These are phyloP conservation scores for Apodemus sylvaticus DNA, from an alignment of 2,113 vertebrate genomes.

Conservation along the genomic window DNA sequence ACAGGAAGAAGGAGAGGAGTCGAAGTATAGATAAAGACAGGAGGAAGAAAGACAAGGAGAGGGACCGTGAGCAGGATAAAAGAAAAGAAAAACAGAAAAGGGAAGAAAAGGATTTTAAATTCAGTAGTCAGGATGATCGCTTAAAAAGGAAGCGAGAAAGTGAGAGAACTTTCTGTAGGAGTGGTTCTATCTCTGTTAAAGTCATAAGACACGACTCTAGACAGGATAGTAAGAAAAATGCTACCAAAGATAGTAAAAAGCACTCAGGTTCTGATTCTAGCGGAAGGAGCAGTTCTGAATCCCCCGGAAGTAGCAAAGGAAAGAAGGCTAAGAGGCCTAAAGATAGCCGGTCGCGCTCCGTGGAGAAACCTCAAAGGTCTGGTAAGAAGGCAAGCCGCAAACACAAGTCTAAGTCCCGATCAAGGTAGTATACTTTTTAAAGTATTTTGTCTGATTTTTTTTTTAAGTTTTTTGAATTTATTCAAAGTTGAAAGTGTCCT, in stretches of 20 bases:
- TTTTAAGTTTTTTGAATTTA: conserved; percentile 83
- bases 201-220: conserved; percentile 92
- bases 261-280: conserved; percentile 96
- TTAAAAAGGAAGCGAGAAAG: conserved; percentile 94
- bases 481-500: conserved; percentile 85
- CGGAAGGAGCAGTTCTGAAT: conserved; percentile 93
- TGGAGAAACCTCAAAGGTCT: conserved; percentile 91
- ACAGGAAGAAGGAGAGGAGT: conserved; percentile 93
- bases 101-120: conserved; percentile 89
- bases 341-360: conserved; percentile 97
- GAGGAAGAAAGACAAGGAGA: conserved; percentile 91
- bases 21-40: conserved; percentile 89
- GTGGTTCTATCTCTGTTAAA: conserved; percentile 89
- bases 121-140: conserved; percentile 90
- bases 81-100: conserved; percentile 92
- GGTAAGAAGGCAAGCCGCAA: conserved; percentile 99
- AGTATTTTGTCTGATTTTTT: conserved; percentile 88
- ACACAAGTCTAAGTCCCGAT: conserved; percentile 99
- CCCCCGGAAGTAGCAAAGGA: conserved; percentile 96
- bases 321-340: conserved; percentile 99
- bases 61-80: conserved; percentile 89
- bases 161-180: conserved; percentile 89
- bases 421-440: conserved; percentile 99
- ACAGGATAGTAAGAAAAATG: conserved; percentile 92
- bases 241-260: conserved; percentile 93